These are phyloP conservation scores for Acipenser ruthenus DNA, from an alignment of 2,797 vertebrate species.

Conservation along the genomic window DNA sequence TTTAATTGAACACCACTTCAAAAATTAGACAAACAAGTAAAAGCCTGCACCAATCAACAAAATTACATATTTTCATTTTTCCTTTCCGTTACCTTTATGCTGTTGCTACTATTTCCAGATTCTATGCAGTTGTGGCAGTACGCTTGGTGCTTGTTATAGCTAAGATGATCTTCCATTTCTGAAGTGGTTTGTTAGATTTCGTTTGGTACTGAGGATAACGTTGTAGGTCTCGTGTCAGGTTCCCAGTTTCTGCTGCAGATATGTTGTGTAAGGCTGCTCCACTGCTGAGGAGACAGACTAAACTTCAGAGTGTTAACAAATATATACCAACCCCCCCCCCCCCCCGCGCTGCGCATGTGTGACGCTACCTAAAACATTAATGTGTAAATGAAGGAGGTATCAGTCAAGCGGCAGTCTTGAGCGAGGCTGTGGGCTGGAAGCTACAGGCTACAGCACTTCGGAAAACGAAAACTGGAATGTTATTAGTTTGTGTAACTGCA, in stretches of 20 bases:
- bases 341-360: constrained; percentile 26
- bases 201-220: constrained; percentile 48
- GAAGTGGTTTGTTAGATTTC: constrained; percentile 38
- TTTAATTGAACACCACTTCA: background rate
- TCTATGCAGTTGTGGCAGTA: constrained; percentile 67
- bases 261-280: constrained; percentile 76
- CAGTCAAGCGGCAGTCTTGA: too few relatives aligned
- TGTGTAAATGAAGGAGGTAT: too few relatives aligned
- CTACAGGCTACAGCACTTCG: too few relatives aligned
- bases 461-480: too few relatives aligned
- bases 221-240: constrained; percentile 59
- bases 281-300: constrained; percentile 81
- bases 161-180: constrained; percentile 65
- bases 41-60: background rate
- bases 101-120: constrained; percentile 54
- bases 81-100: constrained; percentile 64
- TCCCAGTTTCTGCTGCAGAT: constrained; percentile 56
- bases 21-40: background rate
- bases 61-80: background rate
- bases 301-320: constrained; percentile 70
- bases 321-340: constrained; percentile 78
- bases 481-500: too few relatives aligned
- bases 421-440: too few relatives aligned
- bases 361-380: too few relatives aligned
- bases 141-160: constrained; percentile 46